Percentiles rank a stretch among this genome's conserved stretches.
These are phyloP conservation scores for Melanophora roralis DNA, from an alignment of 2,888 invertebrate species.

Conservation along the genomic window DNA sequence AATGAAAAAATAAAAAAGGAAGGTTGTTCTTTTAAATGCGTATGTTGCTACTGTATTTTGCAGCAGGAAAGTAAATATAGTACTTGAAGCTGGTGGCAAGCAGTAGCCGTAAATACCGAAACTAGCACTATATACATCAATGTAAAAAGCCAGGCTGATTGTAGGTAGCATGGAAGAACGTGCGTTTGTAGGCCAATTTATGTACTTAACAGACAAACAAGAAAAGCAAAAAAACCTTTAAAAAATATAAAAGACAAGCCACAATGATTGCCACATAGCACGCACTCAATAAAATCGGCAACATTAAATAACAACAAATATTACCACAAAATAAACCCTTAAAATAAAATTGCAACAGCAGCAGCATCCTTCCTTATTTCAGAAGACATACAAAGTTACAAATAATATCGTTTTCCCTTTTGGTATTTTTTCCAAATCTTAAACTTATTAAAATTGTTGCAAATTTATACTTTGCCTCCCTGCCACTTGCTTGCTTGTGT, in stretches of 20 bases:
- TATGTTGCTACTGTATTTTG: slow-evolving; percentile 55
- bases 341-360: slow-evolving; percentile 12
- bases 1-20: slow-evolving; percentile 30
- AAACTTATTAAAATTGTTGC: slow-evolving; percentile 65
- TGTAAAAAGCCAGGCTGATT: slow-evolving; percentile 14
- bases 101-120: slow-evolving; percentile 46
- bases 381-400: background rate
- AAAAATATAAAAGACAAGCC: slow-evolving; percentile 50
- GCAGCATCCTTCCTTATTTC: background rate
- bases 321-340: slow-evolving; percentile 25
- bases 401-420: slow-evolving; percentile 10
- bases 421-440: slow-evolving; percentile 12
- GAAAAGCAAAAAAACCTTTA: slow-evolving; percentile 1
- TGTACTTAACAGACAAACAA: slow-evolving; percentile 2
- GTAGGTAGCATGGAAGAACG: background rate
- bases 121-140: slow-evolving; percentile 52
- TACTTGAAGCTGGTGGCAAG: slow-evolving; percentile 3
- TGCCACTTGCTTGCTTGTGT: slow-evolving; percentile 3
- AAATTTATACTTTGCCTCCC: slow-evolving; percentile 4
- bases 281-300: slow-evolving; percentile 62
- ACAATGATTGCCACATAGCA: slow-evolving; percentile 67
- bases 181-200: slow-evolving; percentile 35
- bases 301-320: slow-evolving; percentile 15
- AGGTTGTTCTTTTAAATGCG: slow-evolving; percentile 35
- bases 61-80: slow-evolving; percentile 36